Percentiles rank a stretch among this genome's conserved stretches.
These are phyloP conservation scores for Athene cunicularia DNA, from an alignment of 2,113 vertebrate species.

Conservation along the genomic window DNA sequence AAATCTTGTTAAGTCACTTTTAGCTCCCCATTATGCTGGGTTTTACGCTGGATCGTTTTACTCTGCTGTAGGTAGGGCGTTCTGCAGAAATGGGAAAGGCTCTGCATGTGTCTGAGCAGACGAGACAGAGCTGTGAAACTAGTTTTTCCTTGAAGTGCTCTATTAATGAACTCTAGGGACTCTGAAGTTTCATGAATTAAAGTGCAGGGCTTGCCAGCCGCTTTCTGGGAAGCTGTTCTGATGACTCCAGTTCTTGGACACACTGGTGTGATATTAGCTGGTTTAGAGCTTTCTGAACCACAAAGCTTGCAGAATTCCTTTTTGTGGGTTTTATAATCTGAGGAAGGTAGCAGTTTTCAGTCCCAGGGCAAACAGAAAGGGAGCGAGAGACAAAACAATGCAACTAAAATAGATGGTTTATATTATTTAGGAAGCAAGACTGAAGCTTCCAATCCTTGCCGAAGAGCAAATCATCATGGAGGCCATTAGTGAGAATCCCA, in stretches of 20 bases:
- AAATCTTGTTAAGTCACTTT: neutral
- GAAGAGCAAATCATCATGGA: slow-evolving; percentile 98
- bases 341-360: neutral
- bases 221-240: neutral
- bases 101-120: neutral
- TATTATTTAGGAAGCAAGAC: slow-evolving; percentile 81
- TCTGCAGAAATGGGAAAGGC: neutral
- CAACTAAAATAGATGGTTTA: neutral
- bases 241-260: neutral
- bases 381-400: neutral
- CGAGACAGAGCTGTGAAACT: neutral
- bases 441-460: slow-evolving; percentile 89
- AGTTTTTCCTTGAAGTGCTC: neutral
- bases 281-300: neutral
- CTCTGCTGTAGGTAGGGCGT: fast-evolving
- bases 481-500: slow-evolving; percentile 85
- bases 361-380: neutral
- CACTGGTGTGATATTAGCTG: neutral
- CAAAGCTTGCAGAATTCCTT: neutral
- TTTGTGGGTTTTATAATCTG: neutral
- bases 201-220: neutral
- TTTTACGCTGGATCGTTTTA: neutral
- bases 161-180: neutral
- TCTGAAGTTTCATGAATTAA: neutral
- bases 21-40: neutral